Conservation (phyloP, 2,113 vertebrate species). For the Labrus mixtus region DNA sequence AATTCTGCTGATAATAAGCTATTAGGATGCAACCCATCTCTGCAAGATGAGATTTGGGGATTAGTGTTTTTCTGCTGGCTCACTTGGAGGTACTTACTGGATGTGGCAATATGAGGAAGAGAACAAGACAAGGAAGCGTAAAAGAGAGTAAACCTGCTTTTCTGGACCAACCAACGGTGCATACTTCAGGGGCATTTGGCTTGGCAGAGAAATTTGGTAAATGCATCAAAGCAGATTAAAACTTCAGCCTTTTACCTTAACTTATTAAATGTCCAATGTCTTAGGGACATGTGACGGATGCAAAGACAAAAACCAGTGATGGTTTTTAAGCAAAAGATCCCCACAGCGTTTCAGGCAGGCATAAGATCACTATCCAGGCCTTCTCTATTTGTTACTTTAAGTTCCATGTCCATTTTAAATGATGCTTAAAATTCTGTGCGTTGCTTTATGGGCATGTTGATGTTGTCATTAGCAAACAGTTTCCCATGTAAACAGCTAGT, state of each 20-base stretch:
- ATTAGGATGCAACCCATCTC: conserved; percentile 52
- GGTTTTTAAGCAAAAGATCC: neutral
- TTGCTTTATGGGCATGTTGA: neutral
- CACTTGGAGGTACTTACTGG: conserved; percentile 24
- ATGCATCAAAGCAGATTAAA: conserved; percentile 3
- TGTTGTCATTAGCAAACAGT: no score
- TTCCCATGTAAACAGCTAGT: no score
- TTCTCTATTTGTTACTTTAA: neutral
- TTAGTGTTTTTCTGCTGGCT: conserved; percentile 50
- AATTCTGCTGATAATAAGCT: conserved; percentile 49
- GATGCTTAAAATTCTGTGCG: neutral
- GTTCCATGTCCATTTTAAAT: neutral
- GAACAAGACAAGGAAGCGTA: conserved; percentile 14
- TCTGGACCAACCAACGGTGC: conserved; percentile 21
- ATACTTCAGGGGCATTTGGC: conserved; percentile 2
- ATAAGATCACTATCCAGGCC: neutral
- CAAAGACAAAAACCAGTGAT: neutral
- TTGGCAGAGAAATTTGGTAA: conserved; percentile 15
- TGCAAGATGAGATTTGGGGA: conserved; percentile 51
- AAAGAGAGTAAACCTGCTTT: conserved; percentile 39
- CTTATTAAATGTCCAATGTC: neutral
- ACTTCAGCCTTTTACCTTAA: neutral
- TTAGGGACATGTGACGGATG: neutral
- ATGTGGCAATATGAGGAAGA: conserved; percentile 44
- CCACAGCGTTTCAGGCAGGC: neutral